Conservation (phyloP, 1,140 invertebrate species). For the Drosophila sucinea region DNA sequence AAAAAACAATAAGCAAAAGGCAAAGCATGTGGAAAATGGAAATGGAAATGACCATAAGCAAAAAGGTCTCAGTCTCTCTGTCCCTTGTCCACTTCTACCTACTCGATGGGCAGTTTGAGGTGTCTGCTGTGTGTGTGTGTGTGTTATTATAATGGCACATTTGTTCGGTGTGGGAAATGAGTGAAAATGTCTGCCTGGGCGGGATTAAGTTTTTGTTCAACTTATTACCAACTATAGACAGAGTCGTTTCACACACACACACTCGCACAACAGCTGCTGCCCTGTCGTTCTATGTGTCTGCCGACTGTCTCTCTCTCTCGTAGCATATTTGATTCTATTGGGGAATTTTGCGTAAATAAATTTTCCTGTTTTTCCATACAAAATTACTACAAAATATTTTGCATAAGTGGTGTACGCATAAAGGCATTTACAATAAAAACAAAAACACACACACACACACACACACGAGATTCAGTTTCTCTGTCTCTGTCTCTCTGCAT, state of each 20-base stretch:
- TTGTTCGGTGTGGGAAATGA: constrained; percentile 14
- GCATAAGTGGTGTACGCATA: constrained; percentile 62
- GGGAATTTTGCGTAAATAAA: constrained; percentile 69
- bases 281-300: constrained; percentile 2
- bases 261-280: constrained; percentile 52
- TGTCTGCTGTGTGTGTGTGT: constrained; percentile 26
- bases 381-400: constrained; percentile 80
- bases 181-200: constrained; percentile 25
- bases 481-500: neutral
- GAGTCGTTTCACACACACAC: constrained; percentile 20
- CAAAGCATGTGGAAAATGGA: constrained; percentile 9
- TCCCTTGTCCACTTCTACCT: constrained; percentile 12
- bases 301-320: neutral
- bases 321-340: constrained; percentile 20
- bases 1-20: constrained; percentile 72
- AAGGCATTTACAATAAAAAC: constrained; percentile 73
- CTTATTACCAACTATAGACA: constrained; percentile 71
- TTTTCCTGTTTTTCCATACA: constrained; percentile 61
- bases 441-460: constrained; percentile 49
- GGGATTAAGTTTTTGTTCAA: constrained; percentile 75
- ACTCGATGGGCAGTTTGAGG: constrained; percentile 40
- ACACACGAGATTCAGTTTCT: neutral
- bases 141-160: constrained; percentile 59
- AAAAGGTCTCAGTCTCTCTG: neutral
- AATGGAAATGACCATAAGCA: constrained; percentile 6